Base-by-base conservation (phyloP, 92 coral and sea anemone species). In the Porites divaricata region DNA sequence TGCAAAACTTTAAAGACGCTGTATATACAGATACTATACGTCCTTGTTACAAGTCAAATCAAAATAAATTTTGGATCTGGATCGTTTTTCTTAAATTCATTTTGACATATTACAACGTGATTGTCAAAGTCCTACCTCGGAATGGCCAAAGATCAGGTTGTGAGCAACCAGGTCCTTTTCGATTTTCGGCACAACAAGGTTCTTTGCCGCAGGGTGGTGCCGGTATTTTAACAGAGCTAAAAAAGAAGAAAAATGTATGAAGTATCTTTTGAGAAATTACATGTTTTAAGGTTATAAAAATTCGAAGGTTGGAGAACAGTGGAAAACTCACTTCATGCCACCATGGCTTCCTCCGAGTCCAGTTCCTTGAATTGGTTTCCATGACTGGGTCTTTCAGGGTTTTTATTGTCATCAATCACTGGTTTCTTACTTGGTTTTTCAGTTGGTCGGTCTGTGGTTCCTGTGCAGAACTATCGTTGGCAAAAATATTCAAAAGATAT, bases 81-180 rank as follows among this genome's bases (percentile, higher is more conserved):
- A 25, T 25, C 28, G 28, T 25, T 25, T 25, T 25, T 25, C 28
- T 25, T 25, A 25, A 25, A 25, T 25, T 25, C 1, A 25, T 25
- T 25, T 25, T 25, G 1, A 25, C 28, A 25, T 25, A 25, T 25
- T 25, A 25, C 28, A 25, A 25, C 28, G 28, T 25, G 28, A 25
- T 25, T 25, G 28, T 25, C 14, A 9, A 15, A 28, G 25, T 22
- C 75, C 17, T 74, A 81, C 86, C 90, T 74, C 45, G 16, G 48
- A 74, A 75, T 5, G 82, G 74, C 77, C 76, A 78, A 66, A 83
- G 65, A 75, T 87, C 90, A 45, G 92, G 88, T 23, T 88, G 92
- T 5, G 79, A 16, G 48, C 92, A 88, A 20, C 71, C 74, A 25
- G 92, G 74, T 4, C 92, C 92, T 83, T 66, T 83, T 21, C 92